Evolutionary conservation across 1,140 invertebrate species (phyloP), one percentile per base, ranked within the genome.

Genomic region (Drosophila ogumai): DNA sequence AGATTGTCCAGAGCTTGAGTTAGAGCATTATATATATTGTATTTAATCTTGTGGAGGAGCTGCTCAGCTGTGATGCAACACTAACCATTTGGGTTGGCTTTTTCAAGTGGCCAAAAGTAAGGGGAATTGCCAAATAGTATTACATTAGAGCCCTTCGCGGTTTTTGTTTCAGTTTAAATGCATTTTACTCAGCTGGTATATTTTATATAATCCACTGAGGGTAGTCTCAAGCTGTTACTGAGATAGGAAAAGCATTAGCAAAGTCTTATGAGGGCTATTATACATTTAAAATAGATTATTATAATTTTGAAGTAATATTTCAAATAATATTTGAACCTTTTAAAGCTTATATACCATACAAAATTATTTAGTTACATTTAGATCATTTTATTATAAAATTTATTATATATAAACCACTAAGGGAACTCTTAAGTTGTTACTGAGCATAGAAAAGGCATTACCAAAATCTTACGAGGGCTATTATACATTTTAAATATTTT

Each of bases 11-110:
- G 52, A 38, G 17, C 36, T 50, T 49, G 54, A 47, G 44, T 13
- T 34, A 36, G 36, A 44, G 36, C 17, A 54, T 54, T 38, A 54
- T 54, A 52, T 54, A 49, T 38, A 69, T 41, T 71, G 49, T 41
- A 71, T 72, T 71, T 72, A 71, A 72, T 72, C 52, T 58, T 19
- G 66, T 57, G 34, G 15, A 9, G 55, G 19, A 65, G 17, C 31
- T 28, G 40, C 57, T 63, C 17, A 12, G 12, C 17, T 61, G 61
- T 60, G 58, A 64, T 60, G 61, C 56, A 64, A 64, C 56, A 64
- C 60, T 32, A 40, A 9, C 55, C 31, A 60, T 60, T 41, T 60
- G 60, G 55, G 28, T 65, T 59, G 31, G 19, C 38, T 65, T 65
- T 65, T 44, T 56, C 4, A 22, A 54, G 36, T 41, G 61, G 55